Base-by-base conservation (phyloP, 92 coral and sea anemone genomes). In the Montipora capitata region DNA sequence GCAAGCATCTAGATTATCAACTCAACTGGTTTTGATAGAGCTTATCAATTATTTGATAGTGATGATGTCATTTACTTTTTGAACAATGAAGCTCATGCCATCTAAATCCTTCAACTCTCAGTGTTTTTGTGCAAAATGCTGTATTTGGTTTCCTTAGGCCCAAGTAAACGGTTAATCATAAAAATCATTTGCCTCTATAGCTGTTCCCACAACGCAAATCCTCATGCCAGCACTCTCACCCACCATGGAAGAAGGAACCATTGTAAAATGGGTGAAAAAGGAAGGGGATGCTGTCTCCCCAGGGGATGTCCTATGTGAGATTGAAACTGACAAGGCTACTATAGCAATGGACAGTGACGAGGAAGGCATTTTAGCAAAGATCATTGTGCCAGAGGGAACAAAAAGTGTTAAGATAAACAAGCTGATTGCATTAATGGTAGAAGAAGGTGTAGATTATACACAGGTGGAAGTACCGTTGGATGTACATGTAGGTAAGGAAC, bases 171-270 rank as follows among this genome's bases (percentile, higher is more conserved):
- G 10, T 12, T 54, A 12, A 54, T 54, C 15, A 54, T 9, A 9
- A 9, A 9, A 54, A 54, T 13, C 3, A 11, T 11, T 13, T 11
- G 7, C 10, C 0, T 54, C 14, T 54, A 7, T 52, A 93, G 93
- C 74, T 74, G 77, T 85, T 57, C 84, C 96, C 15, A 82, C 98
- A 67, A 95, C 96, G 62, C 98, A 95, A 63, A 72, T 95, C 14
- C 79, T 95, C 44, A 95, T 95, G 98, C 98, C 98, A 11, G 98
- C 98, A 4, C 83, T 95, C 18, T 95, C 98, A 66, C 98, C 98
- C 35, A 95, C 98, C 8, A 95, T 95, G 98, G 98, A 95, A 61
- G 96, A 91, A 70, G 98, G 98, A 13, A 95, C 98, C 20, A 95
- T 95, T 27, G 92, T 95, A 8, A 88, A 82, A 69, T 95, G 98